Evolutionary conservation across 2,888 invertebrate genomes (phyloP), one percentile per base, ranked within the genome.

Genomic region (Acronicta alni): DNA sequence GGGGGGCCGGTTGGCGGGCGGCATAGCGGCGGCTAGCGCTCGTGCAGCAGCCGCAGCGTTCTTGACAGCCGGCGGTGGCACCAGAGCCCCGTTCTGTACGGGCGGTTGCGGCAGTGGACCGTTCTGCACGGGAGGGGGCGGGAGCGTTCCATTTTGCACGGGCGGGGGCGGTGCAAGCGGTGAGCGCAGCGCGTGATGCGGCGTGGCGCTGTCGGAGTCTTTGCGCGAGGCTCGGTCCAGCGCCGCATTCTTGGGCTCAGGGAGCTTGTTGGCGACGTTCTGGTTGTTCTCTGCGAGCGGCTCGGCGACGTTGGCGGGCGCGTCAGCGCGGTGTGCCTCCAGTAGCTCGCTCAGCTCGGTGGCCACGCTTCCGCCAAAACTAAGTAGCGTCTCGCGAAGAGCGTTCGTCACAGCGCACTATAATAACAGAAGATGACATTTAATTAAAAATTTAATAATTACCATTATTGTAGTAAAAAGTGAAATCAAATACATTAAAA

Each of bases 341-440:
- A 89, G 72, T 2, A 83, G 66, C 39, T 93, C 93, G 39, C 80
- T 54, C 9, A 94, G 83, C 17, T 90, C 90, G 0, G 83, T 78
- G 17, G 93, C 90, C 10, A 94, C 88, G 35, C 62, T 80, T 0
- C 93, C 94, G 2, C 94, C 94, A 69, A 94, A 94, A 54, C 94
- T 91, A 0, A 94, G 82, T 10, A 94, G 72, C 0, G 94, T 94
- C 69, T 94, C 94, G 0, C 90, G 88, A 0, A 94, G 79, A 0
- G 93, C 94, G 53, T 94, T 94, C 2, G 94, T 94, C 6, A 94
- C 92, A 2, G 94, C 92, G 52, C 89, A 87, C 94, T 94, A 86
- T 3, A 75, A 75, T 43, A 37, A 38, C 5, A 44, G 46, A 38
- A 16, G 12, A 45, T n/a, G 26, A n/a, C 1, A 9, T n/a, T 32